These are phyloP conservation scores for Panopea generosa DNA, from an alignment of 2,888 invertebrate species.

Conservation along the genomic window DNA sequence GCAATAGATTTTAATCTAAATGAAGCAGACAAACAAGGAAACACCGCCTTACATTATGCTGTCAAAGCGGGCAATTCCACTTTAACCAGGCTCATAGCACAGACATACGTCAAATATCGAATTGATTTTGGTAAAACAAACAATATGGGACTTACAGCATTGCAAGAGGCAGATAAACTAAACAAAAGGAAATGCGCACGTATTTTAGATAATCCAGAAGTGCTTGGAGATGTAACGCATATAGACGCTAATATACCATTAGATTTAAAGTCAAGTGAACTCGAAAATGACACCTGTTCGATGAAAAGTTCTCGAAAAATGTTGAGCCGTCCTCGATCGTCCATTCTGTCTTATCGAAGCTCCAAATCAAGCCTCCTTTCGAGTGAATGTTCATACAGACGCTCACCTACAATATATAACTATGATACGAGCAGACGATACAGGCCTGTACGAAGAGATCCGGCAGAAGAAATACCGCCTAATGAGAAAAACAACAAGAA, in stretches of 20 bases:
- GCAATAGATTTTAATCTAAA: constrained; percentile 83
- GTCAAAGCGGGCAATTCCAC: constrained; percentile 74
- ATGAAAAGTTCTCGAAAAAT: constrained; percentile 43
- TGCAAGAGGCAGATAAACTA: constrained; percentile 64
- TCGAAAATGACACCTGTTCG: constrained; percentile 36
- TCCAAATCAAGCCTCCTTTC: constrained; percentile 50
- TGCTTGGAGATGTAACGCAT: constrained; percentile 25
- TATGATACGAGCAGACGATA: constrained; percentile 25
- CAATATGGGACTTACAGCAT: constrained; percentile 65
- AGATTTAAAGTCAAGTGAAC: constrained; percentile 51
- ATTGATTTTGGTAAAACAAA: constrained; percentile 61
- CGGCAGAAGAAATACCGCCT: constrained; percentile 51
- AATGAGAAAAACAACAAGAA: constrained; percentile 67
- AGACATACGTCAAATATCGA: constrained; percentile 66
- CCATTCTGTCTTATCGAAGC: constrained; percentile 50
- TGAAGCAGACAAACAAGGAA: constrained; percentile 79
- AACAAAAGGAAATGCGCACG: constrained; percentile 60
- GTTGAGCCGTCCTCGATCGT: constrained; percentile 49
- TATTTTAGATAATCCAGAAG: constrained; percentile 54
- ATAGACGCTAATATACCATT: constrained; percentile 59
- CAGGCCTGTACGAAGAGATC: constrained; percentile 35
- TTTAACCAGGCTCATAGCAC: constrained; percentile 70
- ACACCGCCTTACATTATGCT: constrained; percentile 83
- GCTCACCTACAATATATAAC: constrained; percentile 55
- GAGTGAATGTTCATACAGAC: constrained; percentile 44